A percentile compares a stretch with the other conserved stretches of the same genome.
Evolutionary conservation across 2,113 vertebrate genomes (phyloP).

Genomic region (Datnioides undecimradiatus): DNA sequence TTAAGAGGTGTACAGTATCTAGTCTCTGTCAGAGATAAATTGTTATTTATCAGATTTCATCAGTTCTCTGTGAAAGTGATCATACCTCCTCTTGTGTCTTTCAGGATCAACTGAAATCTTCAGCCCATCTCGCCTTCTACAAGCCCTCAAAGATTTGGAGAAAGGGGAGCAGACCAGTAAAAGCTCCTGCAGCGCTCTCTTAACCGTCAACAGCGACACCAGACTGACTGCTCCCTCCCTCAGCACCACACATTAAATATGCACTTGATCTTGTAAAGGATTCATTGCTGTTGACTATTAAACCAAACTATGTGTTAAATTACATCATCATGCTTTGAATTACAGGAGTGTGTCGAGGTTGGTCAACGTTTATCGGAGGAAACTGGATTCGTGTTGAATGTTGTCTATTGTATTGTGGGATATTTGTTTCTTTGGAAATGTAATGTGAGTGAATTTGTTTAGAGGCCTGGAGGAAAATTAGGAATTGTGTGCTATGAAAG

Average conservation of each 20-base stretch:
- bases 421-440: not conserved
- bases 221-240: not conserved
- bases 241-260: not conserved
- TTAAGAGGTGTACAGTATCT: too few species aligned
- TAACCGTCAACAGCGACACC: not conserved
- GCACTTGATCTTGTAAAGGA: not conserved
- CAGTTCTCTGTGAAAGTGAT: slow-evolving; percentile 3
- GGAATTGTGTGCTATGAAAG: not conserved
- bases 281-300: not conserved
- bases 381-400: slow-evolving; percentile 15
- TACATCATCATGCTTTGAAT: not conserved
- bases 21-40: too few species aligned
- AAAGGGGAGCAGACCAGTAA: slow-evolving; percentile 87
- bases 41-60: too few species aligned
- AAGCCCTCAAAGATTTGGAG: slow-evolving; percentile 88
- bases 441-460: slow-evolving; percentile 1
- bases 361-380: not conserved
- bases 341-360: not conserved
- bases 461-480: slow-evolving; percentile 16
- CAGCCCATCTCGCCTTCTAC: slow-evolving; percentile 88
- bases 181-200: slow-evolving; percentile 38
- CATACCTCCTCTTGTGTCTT: slow-evolving; percentile 13
- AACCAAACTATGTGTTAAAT: slow-evolving; percentile 12
- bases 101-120: slow-evolving; percentile 89
- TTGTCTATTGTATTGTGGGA: slow-evolving; percentile 10